Percentiles rank a stretch among this genome's conserved stretches.
phyloP scores from a whole-genome alignment of 2,113 vertebrate genomes.

The Parotia lawesii region DNA sequence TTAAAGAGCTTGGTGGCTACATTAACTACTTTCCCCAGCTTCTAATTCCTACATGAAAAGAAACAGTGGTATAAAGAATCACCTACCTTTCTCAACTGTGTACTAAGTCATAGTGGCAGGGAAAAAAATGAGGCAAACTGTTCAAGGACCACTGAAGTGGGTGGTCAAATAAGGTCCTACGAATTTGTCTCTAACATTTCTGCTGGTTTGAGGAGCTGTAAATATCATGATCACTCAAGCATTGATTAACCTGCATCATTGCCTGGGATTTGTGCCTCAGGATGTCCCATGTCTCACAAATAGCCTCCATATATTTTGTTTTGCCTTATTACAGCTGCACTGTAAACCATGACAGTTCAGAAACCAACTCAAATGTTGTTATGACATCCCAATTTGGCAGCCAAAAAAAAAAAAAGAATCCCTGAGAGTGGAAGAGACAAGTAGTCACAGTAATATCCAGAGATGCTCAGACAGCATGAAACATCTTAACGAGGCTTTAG shows the following conservation, averaged over 20 bases:
- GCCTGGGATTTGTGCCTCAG: neutral
- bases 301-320: neutral
- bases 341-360: neutral
- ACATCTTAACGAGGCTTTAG: neutral
- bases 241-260: neutral
- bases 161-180: neutral
- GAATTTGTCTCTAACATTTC: neutral
- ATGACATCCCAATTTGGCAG: neutral
- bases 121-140: neutral
- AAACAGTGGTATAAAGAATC: neutral
- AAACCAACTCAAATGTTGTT: neutral
- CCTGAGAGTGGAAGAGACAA: neutral
- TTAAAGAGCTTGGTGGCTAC: neutral
- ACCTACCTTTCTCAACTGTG: neutral
- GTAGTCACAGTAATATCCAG: neutral
- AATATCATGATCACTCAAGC: neutral
- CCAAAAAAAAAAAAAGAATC: neutral
- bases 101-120: neutral
- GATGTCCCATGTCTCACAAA: neutral
- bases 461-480: neutral
- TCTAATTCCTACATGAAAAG: neutral
- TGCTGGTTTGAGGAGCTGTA: neutral
- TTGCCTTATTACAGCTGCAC: neutral
- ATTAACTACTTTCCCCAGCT: neutral
- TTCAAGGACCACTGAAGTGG: neutral